Base-by-base conservation (phyloP, 92 coral and sea anemone genomes). In the Epizoanthus rinbou region DNA sequence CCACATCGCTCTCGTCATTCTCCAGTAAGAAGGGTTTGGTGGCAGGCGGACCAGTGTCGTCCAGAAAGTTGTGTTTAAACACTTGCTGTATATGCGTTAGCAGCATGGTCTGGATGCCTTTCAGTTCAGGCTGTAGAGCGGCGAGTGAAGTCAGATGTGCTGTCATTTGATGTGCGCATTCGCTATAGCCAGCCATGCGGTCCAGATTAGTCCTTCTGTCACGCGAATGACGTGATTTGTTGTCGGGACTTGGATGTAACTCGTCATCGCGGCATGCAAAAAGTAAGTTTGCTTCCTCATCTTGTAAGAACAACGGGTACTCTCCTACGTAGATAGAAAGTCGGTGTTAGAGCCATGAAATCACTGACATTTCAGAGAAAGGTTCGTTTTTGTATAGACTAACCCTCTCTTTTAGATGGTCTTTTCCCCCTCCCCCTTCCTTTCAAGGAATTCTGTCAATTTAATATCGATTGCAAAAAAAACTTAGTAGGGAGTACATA, bases 121-220 rank as follows among this genome's bases (percentile, higher is more conserved):
- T 62, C 21, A 78, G 25, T 5, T 62, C 71, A 2, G 82, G 82
- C 1, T 45, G 58, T 60, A 59, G 22, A 41, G 71, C 57, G 50
- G 82, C 19, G 21, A 78, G 66, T 14, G 71, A 78, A 14, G 71
- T 35, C 41, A 78, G 59, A 2, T 59, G 71, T 13, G 82, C 82
- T 21, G 82, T 59, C 3, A 78, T 65, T 39, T 78, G 82, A 62
- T 62, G 82, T 3, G 82, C 82, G 6, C 82, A 78, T 52, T 78
- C 82, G 47, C 82, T 60, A 62, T 62, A 78, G 7, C 82, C 82
- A 6, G 82, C 82, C 71, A 78, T 78, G 17, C 45, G 33, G 54
- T 74, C 80, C 18, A 74, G 6, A 2, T 56, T 18, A 63, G 11
- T n/a, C 2, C 70, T 8, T 4, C n/a, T 76, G 57, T 76, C 69